phyloP scores from a whole-genome alignment of 1,140 invertebrate genomes.

The Branchinecta lindahli region DNA sequence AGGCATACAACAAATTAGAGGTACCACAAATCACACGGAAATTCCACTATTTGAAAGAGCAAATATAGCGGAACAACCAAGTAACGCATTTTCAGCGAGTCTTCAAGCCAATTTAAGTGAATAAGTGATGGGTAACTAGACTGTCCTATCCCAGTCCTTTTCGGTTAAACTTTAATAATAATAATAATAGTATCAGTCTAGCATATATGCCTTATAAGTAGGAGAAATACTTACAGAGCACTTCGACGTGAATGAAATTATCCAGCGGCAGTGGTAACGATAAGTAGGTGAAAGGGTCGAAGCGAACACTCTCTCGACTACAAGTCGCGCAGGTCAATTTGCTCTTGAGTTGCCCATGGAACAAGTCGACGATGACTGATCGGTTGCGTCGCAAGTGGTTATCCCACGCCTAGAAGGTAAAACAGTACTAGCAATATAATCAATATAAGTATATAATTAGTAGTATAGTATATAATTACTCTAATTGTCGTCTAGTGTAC shows the following conservation, averaged over 20 bases:
- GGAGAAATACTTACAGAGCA: conserved; percentile 40
- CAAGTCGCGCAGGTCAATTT: conserved; percentile 61
- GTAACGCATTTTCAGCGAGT: too few relatives aligned
- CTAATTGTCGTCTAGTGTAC: not conserved
- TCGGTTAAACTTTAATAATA: too few relatives aligned
- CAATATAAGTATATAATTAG: conserved; percentile 18
- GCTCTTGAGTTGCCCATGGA: conserved; percentile 78
- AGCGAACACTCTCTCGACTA: conserved; percentile 59
- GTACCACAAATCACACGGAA: too few relatives aligned
- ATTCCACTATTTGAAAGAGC: too few relatives aligned
- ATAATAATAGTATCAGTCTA: too few relatives aligned
- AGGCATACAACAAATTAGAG: too few relatives aligned
- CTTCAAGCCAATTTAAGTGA: too few relatives aligned
- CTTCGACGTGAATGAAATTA: conserved; percentile 51
- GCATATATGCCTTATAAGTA: not conserved
- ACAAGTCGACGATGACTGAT: conserved; percentile 73
- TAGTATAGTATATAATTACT: not conserved
- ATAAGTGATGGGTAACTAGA: too few relatives aligned
- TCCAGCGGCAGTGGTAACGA: conserved; percentile 71
- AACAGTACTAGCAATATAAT: conserved; percentile 15
- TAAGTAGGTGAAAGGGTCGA: conserved; percentile 75
- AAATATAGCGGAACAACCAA: too few relatives aligned
- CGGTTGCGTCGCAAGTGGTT: conserved; percentile 59
- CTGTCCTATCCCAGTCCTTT: too few relatives aligned
- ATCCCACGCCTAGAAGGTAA: conserved; percentile 48